phyloP scores from a whole-genome alignment of 2,888 invertebrate species.

The Synanthedon tipuliformis region DNA sequence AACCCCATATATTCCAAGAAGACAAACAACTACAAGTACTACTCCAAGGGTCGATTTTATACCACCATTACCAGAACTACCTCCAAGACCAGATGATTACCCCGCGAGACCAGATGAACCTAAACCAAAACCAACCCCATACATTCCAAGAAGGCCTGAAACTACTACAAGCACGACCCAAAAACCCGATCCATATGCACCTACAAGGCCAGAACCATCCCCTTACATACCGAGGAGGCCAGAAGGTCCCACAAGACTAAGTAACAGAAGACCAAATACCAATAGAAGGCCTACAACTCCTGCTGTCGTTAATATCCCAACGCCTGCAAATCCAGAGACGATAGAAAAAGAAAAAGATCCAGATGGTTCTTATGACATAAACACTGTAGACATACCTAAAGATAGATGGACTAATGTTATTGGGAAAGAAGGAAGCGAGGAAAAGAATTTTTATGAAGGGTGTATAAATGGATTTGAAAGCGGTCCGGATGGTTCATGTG shows the following conservation, averaged over 20 bases:
- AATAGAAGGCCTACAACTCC: conserved; percentile 7
- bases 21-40: conserved; percentile 10
- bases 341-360: conserved; percentile 24
- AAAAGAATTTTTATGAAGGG: conserved; percentile 34
- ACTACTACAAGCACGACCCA: neutral
- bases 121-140: conserved; percentile 10
- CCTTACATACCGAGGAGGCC: conserved; percentile 2
- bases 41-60: conserved; percentile 3
- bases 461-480: conserved; percentile 68
- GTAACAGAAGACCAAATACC: conserved; percentile 3
- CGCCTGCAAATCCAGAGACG: conserved; percentile 15
- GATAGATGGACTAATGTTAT: conserved; percentile 34
- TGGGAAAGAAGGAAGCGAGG: conserved; percentile 9
- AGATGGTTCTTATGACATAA: conserved; percentile 24
- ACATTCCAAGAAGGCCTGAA: conserved; percentile 1
- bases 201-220: neutral
- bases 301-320: conserved; percentile 15
- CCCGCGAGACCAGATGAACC: conserved; percentile 12
- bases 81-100: conserved; percentile 4
- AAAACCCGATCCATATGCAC: neutral
- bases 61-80: conserved; percentile 3
- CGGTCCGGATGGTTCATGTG: conserved; percentile 66
- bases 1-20: conserved; percentile 8
- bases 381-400: conserved; percentile 31
- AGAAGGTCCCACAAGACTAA: conserved; percentile 7